Evolutionary conservation across 1,140 invertebrate genomes (phyloP).

Genomic region (Triops cancriformis): DNA sequence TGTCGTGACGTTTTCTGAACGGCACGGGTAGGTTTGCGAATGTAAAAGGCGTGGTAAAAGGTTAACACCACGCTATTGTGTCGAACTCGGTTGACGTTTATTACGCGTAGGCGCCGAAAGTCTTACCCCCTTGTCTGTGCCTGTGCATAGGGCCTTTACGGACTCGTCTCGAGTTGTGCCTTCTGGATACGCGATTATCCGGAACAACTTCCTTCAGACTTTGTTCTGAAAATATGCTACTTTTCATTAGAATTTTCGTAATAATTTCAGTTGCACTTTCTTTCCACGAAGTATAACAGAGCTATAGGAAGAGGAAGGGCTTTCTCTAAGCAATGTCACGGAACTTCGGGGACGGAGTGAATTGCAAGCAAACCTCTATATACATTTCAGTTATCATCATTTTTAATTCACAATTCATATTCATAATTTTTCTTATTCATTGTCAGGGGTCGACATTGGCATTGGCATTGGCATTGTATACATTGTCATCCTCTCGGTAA

Average conservation of each 20-base stretch:
- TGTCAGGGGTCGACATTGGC: neutral
- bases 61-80: too few relatives aligned
- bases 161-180: too few relatives aligned
- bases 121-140: too few relatives aligned
- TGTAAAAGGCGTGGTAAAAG: too few relatives aligned
- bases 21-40: too few relatives aligned
- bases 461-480: neutral
- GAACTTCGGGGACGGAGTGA: neutral
- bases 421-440: neutral
- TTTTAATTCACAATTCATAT: neutral
- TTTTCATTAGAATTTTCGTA: neutral
- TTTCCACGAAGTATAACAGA: neutral
- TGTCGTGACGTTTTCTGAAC: too few relatives aligned
- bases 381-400: neutral
- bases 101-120: too few relatives aligned
- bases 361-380: neutral
- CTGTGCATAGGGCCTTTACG: too few relatives aligned
- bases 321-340: neutral
- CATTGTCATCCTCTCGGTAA: too few relatives aligned
- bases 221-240: neutral
- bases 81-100: too few relatives aligned
- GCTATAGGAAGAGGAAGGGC: neutral
- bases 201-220: neutral
- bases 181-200: too few relatives aligned
- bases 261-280: neutral